phyloP scores from a whole-genome alignment of 1,140 invertebrate genomes.

The Tetragonula clypearis region DNA sequence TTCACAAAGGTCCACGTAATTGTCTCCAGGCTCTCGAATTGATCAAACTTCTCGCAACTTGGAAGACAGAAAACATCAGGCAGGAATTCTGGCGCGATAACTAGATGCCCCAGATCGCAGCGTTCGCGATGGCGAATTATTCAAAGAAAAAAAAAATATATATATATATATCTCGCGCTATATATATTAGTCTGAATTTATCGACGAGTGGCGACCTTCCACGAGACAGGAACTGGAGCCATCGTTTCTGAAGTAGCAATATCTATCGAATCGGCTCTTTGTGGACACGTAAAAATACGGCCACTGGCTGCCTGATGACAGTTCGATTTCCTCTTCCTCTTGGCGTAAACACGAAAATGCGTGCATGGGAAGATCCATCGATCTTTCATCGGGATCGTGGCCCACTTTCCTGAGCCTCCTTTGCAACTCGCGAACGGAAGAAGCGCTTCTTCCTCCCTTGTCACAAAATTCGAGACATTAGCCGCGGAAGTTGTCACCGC shows the following conservation, averaged over 20 bases:
- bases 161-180: neutral
- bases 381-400: neutral
- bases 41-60: neutral
- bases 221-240: too few species aligned
- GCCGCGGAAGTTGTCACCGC: neutral
- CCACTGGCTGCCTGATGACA: slow-evolving; percentile 11
- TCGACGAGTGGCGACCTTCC: neutral
- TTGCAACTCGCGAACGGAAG: neutral
- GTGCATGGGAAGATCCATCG: neutral
- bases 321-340: slow-evolving; percentile 20
- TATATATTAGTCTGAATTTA: neutral
- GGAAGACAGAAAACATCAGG: neutral
- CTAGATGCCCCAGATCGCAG: neutral
- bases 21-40: neutral
- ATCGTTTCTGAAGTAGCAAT: neutral
- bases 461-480: neutral
- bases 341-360: neutral
- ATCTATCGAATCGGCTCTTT: slow-evolving; percentile 19
- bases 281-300: slow-evolving; percentile 25
- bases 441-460: neutral
- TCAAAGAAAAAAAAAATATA: neutral
- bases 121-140: neutral
- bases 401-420: neutral
- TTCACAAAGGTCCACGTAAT: neutral
- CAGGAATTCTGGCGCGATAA: neutral